Evolutionary conservation across 2,113 vertebrate genomes (phyloP), one percentile per base, ranked within the genome.

Genomic region (Lampris incognitus): DNA sequence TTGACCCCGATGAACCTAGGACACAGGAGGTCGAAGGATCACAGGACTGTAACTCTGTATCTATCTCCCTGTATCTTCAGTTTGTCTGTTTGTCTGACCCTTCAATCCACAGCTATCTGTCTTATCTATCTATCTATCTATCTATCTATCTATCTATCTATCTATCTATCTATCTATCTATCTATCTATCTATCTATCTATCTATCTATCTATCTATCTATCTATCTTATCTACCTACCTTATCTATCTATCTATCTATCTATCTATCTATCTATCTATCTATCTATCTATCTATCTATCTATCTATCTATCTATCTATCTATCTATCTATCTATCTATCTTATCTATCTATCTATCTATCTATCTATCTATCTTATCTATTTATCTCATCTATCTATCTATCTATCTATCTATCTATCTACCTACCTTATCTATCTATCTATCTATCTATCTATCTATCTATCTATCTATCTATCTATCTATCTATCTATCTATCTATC

Each of bases 131-230:
- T 44, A 60, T 72, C 62, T 56, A 49, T 67, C 58, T 64, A 57
- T 69, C 51, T 69, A 5, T 9, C 8, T 51, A 10, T 5, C 8
- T 51, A 51, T 46, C 4, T 7, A 46, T 24, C 24, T 24, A 24
- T 24, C 24, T 24, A 24, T 24, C 24, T 24, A 24, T 24, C 4
- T 11, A 44, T 67, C 72, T 73, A 37, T 71, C 64, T 69, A 24
- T 74, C 61, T 74, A n/a, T 71, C 76, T 65, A 36, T 71, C 66
- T 70, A 37, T 75, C 61, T 50, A 44, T 39, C 39, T 11, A 37
- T 57, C 4, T 11, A 13, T 8, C 4, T 41, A 9, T n/a, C 40
- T 42, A 1, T 61, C 11, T 62, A 24, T 24, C 24, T 24, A 24
- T 24, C 24, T 24, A 24, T 24, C 24, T 24, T 24, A 24, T 24